These are phyloP conservation scores for Spisula solida DNA, from an alignment of 2,888 invertebrate genomes.

Conservation along the genomic window DNA sequence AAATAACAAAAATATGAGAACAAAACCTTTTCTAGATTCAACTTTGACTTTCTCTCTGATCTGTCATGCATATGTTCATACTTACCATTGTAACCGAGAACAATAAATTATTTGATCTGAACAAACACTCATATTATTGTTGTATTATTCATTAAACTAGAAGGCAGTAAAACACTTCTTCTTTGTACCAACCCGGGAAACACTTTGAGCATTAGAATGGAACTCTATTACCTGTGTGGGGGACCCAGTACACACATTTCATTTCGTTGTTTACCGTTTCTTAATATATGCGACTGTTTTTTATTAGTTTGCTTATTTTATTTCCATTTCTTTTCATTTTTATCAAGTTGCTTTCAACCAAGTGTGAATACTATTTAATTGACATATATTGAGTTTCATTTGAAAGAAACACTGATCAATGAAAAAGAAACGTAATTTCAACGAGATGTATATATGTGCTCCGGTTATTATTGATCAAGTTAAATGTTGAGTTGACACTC, in stretches of 20 bases:
- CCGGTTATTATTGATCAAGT: no score
- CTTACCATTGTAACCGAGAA: neutral
- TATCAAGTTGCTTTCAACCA: neutral
- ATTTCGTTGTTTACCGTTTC: neutral
- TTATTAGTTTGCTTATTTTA: neutral
- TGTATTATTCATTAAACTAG: neutral
- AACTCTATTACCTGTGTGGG: neutral
- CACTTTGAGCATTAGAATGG: neutral
- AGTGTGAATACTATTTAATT: neutral
- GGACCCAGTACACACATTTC: neutral
- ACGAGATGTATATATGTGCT: no score
- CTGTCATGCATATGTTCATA: neutral
- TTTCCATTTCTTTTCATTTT: neutral
- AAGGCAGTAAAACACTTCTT: neutral
- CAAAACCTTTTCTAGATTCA: no score
- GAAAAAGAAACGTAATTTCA: neutral
- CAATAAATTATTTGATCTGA: neutral
- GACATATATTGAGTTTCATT: neutral
- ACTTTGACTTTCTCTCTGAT: no score
- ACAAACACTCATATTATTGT: constrained; percentile 9
- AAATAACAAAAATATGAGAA: no score
- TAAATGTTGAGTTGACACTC: no score
- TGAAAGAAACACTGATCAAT: neutral
- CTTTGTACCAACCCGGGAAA: neutral
- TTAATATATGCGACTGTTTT: neutral